Evolutionary conservation across 1,140 invertebrate species (phyloP).

Genomic region (Heliconius nattereri): DNA sequence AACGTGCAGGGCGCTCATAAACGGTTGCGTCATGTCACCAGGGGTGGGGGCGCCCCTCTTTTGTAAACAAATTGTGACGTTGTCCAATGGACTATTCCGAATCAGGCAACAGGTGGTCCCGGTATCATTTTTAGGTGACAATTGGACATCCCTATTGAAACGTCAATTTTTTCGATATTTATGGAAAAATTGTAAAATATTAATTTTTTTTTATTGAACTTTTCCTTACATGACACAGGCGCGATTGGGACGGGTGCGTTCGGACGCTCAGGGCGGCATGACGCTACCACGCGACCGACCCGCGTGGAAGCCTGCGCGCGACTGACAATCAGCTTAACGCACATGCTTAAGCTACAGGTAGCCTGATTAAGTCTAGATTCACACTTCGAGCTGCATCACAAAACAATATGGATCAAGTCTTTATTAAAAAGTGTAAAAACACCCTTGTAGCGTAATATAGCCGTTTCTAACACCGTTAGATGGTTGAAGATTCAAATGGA

Average conservation of each 20-base stretch:
- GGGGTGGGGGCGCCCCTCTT: slow-evolving; percentile 63
- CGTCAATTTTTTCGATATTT: background rate
- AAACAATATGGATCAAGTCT: background rate
- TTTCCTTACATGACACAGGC: slow-evolving; percentile 42
- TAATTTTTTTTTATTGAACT: slow-evolving; percentile 29
- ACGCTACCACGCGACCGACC: slow-evolving; percentile 64
- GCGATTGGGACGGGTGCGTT: slow-evolving; percentile 49
- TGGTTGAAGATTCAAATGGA: too few species aligned
- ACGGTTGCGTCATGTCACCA: slow-evolving; percentile 69
- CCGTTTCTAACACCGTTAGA: too few species aligned
- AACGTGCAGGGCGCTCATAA: slow-evolving; percentile 68
- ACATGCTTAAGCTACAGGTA: slow-evolving; percentile 73
- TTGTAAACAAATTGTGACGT: slow-evolving; percentile 77
- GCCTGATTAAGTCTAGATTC: slow-evolving; percentile 56
- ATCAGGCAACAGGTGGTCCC: slow-evolving; percentile 68
- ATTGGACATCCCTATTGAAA: background rate
- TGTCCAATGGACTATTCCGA: slow-evolving; percentile 65
- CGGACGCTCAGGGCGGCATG: slow-evolving; percentile 58
- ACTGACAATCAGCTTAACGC: slow-evolving; percentile 55
- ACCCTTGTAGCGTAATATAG: too few species aligned
- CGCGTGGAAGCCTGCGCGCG: slow-evolving; percentile 78
- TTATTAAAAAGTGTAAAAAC: too few species aligned
- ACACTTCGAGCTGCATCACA: slow-evolving; percentile 33
- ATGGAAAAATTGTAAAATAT: background rate
- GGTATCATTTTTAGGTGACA: slow-evolving; percentile 5